These are phyloP conservation scores for Aporrectodea caliginosa DNA, from an alignment of 1,140 invertebrate species.

Conservation along the genomic window DNA sequence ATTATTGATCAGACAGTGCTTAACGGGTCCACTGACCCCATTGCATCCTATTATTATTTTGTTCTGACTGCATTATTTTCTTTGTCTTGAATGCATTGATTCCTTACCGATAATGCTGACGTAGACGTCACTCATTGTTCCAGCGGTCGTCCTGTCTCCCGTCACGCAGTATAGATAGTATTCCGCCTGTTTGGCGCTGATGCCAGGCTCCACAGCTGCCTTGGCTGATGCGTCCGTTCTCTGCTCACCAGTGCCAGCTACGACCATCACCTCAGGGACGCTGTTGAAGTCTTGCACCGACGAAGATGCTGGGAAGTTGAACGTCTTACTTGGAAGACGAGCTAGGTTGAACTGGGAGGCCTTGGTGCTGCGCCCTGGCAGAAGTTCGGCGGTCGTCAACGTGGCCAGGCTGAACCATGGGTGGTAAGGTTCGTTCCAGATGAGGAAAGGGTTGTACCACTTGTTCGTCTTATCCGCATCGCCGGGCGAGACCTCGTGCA, in stretches of 20 bases:
- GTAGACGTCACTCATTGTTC: conserved; percentile 13
- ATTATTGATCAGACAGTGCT: too few relatives aligned
- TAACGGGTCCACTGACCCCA: too few relatives aligned
- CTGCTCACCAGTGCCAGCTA: neutral
- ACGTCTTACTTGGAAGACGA: neutral
- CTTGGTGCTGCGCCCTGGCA: neutral
- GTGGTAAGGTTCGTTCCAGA: neutral
- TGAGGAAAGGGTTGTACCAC: neutral
- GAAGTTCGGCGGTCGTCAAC: neutral
- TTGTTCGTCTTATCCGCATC: neutral
- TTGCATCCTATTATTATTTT: too few relatives aligned
- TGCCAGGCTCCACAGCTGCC: neutral
- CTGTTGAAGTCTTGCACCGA: neutral
- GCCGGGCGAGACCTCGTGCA: neutral
- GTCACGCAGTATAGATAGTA: conserved; percentile 20
- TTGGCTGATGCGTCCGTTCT: neutral
- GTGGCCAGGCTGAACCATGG: neutral
- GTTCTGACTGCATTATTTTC: conserved; percentile 6
- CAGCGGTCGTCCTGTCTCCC: conserved; percentile 8
- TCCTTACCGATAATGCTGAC: conserved; percentile 20
- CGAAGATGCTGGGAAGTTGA: neutral
- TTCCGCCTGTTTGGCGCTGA: neutral
- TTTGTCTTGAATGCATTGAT: neutral
- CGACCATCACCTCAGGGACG: neutral
- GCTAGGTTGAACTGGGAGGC: neutral